Base-by-base conservation (phyloP, 2,113 vertebrate genomes). In the Macrotus californicus region DNA sequence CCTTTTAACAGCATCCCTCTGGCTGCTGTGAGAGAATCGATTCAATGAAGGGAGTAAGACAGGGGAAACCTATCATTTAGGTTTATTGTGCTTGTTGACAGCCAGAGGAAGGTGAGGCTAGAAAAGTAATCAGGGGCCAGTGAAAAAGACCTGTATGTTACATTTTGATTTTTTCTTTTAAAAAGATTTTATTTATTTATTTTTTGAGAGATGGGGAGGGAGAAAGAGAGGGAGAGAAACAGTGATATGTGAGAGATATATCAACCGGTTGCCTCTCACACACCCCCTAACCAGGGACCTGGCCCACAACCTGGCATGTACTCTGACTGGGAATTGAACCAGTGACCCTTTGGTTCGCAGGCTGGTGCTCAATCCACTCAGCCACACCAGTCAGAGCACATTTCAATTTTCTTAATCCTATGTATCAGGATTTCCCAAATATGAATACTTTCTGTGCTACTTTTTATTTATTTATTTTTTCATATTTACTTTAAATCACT, bases 401-500 rank as follows among this genome's bases (percentile, higher is more conserved):
- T 85, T 90, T 73, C 46, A 21, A 46, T 48, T 82, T 56, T 69
- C 21, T 67, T 39, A 89, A 46, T 72, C 52, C 5, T 73, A 8
- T 54, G 64, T 18, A 21, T n/a, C 72, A 72, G 3, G 1, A 24
- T 48, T 72, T 89, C 64, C 73, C 64, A 72, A 80, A 46, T 39
- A 79, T 85, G 61, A 85, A 72, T 79, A 70, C 9, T 24, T 24
- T 93, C 39, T 64, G 36, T n/a, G 86, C 73, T 93, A 56, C 66
- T 86, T 84, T 16, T 86, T 56, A 85, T 16, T 92, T 31, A 89
- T 21, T 66, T 87, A n/a, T 93, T 90, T 95, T 48, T 87, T 76
- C 24, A 91, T 36, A 67, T 77, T 95, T 82, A 76, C 66, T 70
- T 94, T 87, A 86, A 91, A n/a, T 91, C 31, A 82, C 34, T 77